phyloP scores from a whole-genome alignment of 37 sponge, comb jelly and placozoan species.

The Diacarnus erythraeanus region DNA sequence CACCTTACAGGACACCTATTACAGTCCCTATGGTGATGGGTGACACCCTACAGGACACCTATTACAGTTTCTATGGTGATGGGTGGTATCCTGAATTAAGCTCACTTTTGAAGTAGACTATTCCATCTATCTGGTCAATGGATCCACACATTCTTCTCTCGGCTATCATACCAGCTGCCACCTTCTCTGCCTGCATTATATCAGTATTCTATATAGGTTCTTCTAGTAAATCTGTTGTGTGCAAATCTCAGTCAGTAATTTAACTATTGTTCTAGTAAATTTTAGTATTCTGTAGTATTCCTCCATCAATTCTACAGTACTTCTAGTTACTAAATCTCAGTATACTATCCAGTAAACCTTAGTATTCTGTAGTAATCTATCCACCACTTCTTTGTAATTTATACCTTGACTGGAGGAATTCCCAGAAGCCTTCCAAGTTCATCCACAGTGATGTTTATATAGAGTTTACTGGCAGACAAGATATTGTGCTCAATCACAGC shows the following conservation, averaged over 20 bases:
- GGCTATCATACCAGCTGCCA: slow-evolving; percentile 92
- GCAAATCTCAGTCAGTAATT: too few species aligned
- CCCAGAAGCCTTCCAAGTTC: slow-evolving; percentile 90
- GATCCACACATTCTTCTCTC: slow-evolving; percentile 90
- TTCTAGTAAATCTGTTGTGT: too few species aligned
- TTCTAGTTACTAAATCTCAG: too few species aligned
- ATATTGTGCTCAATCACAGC: slow-evolving; percentile 98
- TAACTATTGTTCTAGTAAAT: too few species aligned
- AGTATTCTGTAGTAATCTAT: slow-evolving; percentile 1
- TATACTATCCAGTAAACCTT: too few species aligned
- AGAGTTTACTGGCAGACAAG: slow-evolving; percentile 93
- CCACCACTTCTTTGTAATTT: neutral
- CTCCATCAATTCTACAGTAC: too few species aligned
- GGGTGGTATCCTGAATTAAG: neutral
- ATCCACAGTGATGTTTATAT: slow-evolving; percentile 89
- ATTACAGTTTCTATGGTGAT: too few species aligned
- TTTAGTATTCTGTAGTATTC: too few species aligned
- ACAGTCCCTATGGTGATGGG: too few species aligned
- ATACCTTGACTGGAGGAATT: slow-evolving; percentile 81
- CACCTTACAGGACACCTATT: too few species aligned
- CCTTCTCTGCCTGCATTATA: slow-evolving; percentile 87
- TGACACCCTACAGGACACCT: too few species aligned
- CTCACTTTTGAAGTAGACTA: slow-evolving; percentile 79
- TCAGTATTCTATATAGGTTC: too few species aligned
- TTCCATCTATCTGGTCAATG: slow-evolving; percentile 91